These are phyloP conservation scores for Crocallis elinguaria DNA, from an alignment of 2,888 invertebrate genomes.

Conservation along the genomic window DNA sequence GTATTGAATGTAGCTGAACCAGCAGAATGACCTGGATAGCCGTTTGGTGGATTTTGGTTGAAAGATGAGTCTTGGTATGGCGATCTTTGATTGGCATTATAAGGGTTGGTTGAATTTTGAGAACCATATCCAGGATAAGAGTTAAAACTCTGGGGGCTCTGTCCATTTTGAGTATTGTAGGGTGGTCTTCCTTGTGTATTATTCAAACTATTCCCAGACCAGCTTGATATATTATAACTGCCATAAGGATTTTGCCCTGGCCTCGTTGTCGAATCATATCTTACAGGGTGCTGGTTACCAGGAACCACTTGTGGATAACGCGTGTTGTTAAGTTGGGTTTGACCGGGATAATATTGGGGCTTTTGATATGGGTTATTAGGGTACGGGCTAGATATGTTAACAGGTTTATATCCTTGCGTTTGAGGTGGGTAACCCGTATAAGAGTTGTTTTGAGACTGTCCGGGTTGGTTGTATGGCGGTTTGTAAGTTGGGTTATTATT, in stretches of 20 bases:
- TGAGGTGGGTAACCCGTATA: slow-evolving; percentile 20
- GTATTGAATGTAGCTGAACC: too few relatives aligned
- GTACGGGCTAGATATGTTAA: slow-evolving; percentile 12
- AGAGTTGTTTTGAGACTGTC: slow-evolving; percentile 21
- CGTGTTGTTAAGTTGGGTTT: slow-evolving; percentile 11
- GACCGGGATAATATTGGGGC: slow-evolving; percentile 30
- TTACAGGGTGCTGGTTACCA: slow-evolving; percentile 25
- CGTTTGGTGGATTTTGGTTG: slow-evolving; percentile 21
- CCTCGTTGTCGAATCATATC: slow-evolving; percentile 18
- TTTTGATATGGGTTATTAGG: slow-evolving; percentile 27
- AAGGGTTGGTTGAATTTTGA: slow-evolving; percentile 24
- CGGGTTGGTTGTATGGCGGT: slow-evolving; percentile 24
- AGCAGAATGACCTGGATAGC: slow-evolving; percentile 19
- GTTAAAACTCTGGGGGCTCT: slow-evolving; percentile 26
- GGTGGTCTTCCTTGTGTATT: slow-evolving; percentile 28
- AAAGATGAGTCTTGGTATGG: slow-evolving; percentile 16
- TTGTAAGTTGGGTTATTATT: slow-evolving; percentile 22
- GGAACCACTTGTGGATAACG: slow-evolving; percentile 10
- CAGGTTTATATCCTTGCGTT: slow-evolving; percentile 13
- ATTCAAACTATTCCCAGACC: slow-evolving; percentile 19
- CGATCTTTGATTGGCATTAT: slow-evolving; percentile 19
- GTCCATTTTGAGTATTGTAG: slow-evolving; percentile 20
- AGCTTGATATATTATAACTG: slow-evolving; percentile 16
- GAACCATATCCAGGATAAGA: slow-evolving; percentile 27
- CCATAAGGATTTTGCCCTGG: slow-evolving; percentile 22